phyloP scores from a whole-genome alignment of 1,140 invertebrate genomes.

The Contarinia nasturtii region DNA sequence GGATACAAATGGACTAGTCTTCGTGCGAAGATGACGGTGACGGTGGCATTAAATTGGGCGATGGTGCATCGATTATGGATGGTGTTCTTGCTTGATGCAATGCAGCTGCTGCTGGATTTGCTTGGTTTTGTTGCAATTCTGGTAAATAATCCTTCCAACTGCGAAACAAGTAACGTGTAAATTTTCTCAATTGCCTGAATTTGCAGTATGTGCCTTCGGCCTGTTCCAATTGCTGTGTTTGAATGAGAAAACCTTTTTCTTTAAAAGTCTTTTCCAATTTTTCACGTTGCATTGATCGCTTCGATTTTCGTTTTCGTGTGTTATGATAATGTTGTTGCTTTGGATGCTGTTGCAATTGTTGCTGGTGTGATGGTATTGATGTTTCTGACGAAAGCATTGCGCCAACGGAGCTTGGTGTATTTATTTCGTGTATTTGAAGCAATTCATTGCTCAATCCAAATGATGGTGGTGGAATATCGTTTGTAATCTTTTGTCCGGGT shows the following conservation, averaged over 20 bases:
- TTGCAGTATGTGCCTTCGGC: conserved; percentile 88
- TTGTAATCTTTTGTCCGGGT: conserved; percentile 29
- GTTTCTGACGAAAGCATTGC: conserved; percentile 8
- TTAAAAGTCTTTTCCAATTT: conserved; percentile 82
- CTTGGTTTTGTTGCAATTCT: conserved; percentile 26
- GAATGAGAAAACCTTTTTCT: conserved; percentile 79
- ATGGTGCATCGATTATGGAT: too few species aligned
- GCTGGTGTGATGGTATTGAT: conserved; percentile 2
- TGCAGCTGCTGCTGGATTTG: background rate
- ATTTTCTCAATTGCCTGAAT: conserved; percentile 76
- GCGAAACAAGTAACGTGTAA: conserved; percentile 75
- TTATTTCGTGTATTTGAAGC: conserved; percentile 24
- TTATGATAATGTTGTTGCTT: background rate
- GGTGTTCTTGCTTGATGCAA: too few species aligned
- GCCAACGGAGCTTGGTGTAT: conserved; percentile 12
- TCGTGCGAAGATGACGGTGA: too few species aligned
- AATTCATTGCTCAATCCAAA: conserved; percentile 23
- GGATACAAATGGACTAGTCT: too few species aligned
- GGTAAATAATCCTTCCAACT: conserved; percentile 88
- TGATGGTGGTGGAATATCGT: conserved; percentile 22
- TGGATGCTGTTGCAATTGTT: conserved; percentile 1
- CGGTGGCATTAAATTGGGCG: too few species aligned
- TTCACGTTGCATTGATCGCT: conserved; percentile 65
- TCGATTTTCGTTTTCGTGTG: conserved; percentile 45
- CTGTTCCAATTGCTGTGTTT: conserved; percentile 79